Percentiles rank a stretch among this genome's conserved stretches.
Evolutionary conservation across 2,888 invertebrate species (phyloP).

Genomic region (Neocrepidodera transversa): DNA sequence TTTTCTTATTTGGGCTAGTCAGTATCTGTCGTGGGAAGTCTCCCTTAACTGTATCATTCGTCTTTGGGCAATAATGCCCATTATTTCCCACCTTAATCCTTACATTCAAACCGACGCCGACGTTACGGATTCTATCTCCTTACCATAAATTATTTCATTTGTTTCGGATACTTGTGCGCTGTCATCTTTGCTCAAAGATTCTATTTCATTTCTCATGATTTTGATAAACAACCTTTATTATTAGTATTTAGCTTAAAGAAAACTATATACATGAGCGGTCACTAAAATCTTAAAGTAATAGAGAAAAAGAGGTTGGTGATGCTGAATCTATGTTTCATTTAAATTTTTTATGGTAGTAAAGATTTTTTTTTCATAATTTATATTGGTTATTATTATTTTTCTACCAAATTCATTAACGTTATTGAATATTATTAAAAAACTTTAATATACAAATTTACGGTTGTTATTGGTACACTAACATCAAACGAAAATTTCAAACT

Average conservation of each 20-base stretch:
- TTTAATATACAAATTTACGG: too few species aligned
- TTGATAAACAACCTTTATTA: background rate
- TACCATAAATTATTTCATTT: conserved; percentile 12
- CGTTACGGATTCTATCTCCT: background rate
- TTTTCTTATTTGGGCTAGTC: background rate
- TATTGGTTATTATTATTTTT: too few species aligned
- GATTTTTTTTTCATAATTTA: too few species aligned
- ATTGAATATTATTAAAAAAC: too few species aligned
- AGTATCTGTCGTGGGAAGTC: background rate
- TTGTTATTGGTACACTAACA: background rate
- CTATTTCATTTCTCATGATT: background rate
- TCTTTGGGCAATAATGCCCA: conserved; percentile 6
- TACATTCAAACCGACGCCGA: background rate
- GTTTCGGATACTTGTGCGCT: background rate
- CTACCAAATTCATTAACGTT: too few species aligned
- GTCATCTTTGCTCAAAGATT: background rate
- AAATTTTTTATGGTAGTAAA: too few species aligned
- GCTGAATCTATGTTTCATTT: too few species aligned
- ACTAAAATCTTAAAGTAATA: too few species aligned
- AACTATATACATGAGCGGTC: too few species aligned
- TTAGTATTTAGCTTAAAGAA: background rate
- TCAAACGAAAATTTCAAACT: background rate
- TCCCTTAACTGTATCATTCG: background rate
- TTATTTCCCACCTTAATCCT: conserved; percentile 6
- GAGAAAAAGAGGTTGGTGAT: too few species aligned